A percentile compares a stretch with the other conserved stretches of the same genome.
Conservation (phyloP, 1,140 invertebrate species). For the Holcopasites calliopsidis region DNA sequence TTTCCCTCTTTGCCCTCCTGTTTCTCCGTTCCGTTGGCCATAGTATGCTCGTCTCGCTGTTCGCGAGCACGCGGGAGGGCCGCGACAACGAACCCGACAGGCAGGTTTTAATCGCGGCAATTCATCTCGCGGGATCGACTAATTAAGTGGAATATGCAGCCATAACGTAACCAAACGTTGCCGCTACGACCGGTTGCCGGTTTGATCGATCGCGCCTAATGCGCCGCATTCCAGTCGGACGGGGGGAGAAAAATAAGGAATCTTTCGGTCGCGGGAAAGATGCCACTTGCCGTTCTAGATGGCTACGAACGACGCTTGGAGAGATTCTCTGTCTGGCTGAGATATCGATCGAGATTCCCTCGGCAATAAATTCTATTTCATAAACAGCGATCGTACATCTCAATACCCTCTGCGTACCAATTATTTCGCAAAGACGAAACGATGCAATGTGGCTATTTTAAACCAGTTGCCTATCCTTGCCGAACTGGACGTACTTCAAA, state of each 20-base stretch:
- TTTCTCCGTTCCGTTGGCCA: too few relatives aligned
- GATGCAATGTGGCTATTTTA: too few relatives aligned
- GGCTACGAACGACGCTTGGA: background rate
- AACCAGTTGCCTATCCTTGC: too few relatives aligned
- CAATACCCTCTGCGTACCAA: too few relatives aligned
- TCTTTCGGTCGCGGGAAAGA: background rate
- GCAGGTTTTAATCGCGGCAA: conserved; percentile 54
- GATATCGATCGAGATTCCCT: too few relatives aligned
- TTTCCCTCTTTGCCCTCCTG: background rate
- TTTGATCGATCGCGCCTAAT: conserved; percentile 47
- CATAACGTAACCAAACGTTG: conserved; percentile 52
- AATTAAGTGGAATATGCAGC: conserved; percentile 56
- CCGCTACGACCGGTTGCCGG: conserved; percentile 39
- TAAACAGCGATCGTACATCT: too few relatives aligned
- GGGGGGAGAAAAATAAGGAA: background rate
- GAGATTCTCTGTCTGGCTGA: background rate
- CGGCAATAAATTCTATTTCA: too few relatives aligned
- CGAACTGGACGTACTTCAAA: too few relatives aligned
- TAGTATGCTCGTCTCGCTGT: background rate
- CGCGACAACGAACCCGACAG: conserved; percentile 43
- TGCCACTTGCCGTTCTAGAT: too few relatives aligned
- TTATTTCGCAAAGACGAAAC: too few relatives aligned
- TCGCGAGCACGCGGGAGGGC: background rate
- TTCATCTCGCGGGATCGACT: conserved; percentile 48
- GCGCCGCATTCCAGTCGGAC: background rate